These are phyloP conservation scores for Dysmachus trigonus DNA, from an alignment of 2,888 invertebrate genomes.

Conservation along the genomic window DNA sequence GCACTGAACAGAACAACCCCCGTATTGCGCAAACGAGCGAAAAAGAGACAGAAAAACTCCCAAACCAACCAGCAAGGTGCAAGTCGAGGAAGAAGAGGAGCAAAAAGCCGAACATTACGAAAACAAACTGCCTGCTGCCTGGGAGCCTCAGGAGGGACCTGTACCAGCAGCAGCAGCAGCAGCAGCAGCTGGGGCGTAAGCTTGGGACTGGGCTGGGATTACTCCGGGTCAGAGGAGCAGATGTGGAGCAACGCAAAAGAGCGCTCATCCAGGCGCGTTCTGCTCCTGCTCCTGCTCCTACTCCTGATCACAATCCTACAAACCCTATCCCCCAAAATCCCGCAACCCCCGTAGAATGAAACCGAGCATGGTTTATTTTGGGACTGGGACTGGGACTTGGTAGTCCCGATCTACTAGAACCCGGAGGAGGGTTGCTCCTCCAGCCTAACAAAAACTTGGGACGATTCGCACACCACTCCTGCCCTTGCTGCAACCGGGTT, in stretches of 20 bases:
- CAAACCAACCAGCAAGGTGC: neutral
- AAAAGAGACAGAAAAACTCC: neutral
- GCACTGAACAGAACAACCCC: neutral
- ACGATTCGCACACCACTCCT: constrained; percentile 23
- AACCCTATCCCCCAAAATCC: too few species aligned
- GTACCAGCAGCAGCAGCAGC: neutral
- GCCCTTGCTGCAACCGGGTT: neutral
- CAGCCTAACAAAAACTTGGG: constrained; percentile 29
- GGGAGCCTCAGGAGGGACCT: neutral
- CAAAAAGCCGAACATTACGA: neutral
- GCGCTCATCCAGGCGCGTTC: neutral
- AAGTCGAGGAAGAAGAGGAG: neutral
- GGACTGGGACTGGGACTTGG: constrained; percentile 16
- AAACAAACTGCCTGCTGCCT: constrained; percentile 20
- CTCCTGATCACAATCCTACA: too few species aligned
- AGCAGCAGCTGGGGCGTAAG: neutral
- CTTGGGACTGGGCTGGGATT: neutral
- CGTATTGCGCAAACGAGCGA: neutral
- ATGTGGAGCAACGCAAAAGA: neutral
- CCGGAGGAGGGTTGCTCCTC: constrained; percentile 30
- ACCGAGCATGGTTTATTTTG: neutral
- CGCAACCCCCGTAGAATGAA: neutral
- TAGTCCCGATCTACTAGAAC: neutral
- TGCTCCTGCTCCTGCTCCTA: neutral
- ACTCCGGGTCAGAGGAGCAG: neutral